Evolutionary conservation across 2,888 invertebrate genomes (phyloP).

Genomic region (Priapulus caudatus): DNA sequence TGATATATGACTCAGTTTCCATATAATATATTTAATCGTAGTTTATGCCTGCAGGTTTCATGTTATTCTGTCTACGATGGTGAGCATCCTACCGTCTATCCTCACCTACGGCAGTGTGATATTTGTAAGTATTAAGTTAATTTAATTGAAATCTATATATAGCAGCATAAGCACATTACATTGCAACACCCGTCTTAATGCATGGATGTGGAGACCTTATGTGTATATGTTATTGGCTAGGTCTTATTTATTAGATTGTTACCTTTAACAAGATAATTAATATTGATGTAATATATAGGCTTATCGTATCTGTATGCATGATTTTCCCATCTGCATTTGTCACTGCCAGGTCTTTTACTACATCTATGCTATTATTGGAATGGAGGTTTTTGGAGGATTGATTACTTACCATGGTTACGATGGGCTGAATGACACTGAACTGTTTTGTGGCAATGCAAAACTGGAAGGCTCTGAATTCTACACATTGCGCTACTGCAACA

Average conservation of each 20-base stretch:
- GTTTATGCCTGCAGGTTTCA: conserved; percentile 31
- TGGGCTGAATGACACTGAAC: conserved; percentile 18
- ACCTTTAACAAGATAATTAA: too few species aligned
- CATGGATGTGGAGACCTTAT: too few species aligned
- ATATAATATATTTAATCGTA: conserved; percentile 1
- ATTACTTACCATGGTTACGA: conserved; percentile 32
- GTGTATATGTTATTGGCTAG: too few species aligned
- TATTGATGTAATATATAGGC: too few species aligned
- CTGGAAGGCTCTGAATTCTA: conserved; percentile 37
- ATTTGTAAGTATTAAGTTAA: conserved; percentile 33
- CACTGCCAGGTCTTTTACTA: conserved; percentile 40
- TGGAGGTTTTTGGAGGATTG: conserved; percentile 39
- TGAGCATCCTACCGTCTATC: conserved; percentile 41
- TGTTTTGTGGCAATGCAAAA: conserved; percentile 33
- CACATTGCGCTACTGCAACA: conserved; percentile 39
- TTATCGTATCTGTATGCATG: background rate
- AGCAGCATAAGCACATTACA: too few species aligned
- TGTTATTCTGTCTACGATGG: conserved; percentile 40
- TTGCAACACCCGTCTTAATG: too few species aligned
- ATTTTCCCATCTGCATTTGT: background rate
- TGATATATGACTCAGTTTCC: too few species aligned
- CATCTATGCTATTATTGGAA: conserved; percentile 41
- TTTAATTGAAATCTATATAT: too few species aligned
- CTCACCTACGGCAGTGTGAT: conserved; percentile 41
- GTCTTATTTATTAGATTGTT: too few species aligned